Evolutionary conservation across 1,140 invertebrate species (phyloP), one percentile per base, ranked within the genome.

Genomic region (Drosophila navojoa): DNA sequence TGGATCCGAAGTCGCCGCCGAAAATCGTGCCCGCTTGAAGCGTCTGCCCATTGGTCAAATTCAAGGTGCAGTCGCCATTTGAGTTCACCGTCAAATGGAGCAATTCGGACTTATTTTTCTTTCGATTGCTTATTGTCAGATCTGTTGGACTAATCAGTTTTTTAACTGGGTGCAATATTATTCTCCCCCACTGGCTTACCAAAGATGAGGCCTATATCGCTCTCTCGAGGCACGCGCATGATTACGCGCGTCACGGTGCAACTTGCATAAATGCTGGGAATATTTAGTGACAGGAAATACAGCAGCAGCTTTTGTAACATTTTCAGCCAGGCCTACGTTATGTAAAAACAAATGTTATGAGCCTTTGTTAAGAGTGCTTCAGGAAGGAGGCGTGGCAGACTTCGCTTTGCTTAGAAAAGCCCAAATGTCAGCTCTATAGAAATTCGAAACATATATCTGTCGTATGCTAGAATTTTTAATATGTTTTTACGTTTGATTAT

Each of bases 121-220:
- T 49, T 2, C 19, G 61, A 63, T 91, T 91, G 25, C 25, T 42
- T 2, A 91, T 55, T 2, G 77, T 81, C 15, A 91, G 52, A 78
- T 91, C 90, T 91, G 19, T 0, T 10, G 6, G 19, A 42, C 0
- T 13, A n/a, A 45, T 13, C 9, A 7, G 0, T 25, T 11, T 19
- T 45, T 15, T 16, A 15, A 16, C 16, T 16, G 3, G 0, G 9
- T 15, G 4, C 5, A 16, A 45, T 3, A 16, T 1, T 32, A 3
- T 27, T 25, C n/a, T 38, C 1, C 19, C 1, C 1, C 1, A 44
- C 49, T 54, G 13, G 4, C 68, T 77, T 55, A 91, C 90, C 90
- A 10, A 91, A 91, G 40, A 91, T 76, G 11, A 91, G 42, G 5
- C 90, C 90, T 49, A 91, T 87, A 54, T 91, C 90, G 9, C 76